Evolutionary conservation across 1,140 invertebrate species (phyloP).

Genomic region (Aphelenchoides besseyi): DNA sequence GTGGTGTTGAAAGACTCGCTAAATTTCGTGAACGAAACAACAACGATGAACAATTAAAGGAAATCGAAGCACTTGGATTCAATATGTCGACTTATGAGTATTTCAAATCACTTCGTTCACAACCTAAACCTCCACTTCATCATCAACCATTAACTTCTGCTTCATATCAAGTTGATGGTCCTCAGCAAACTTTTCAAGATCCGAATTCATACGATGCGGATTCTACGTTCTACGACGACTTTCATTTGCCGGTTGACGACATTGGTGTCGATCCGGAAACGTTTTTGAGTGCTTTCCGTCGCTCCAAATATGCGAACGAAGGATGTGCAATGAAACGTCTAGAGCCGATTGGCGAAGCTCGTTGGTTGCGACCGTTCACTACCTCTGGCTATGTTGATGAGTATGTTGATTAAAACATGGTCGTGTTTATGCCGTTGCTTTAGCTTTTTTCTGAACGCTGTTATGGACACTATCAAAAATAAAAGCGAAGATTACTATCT

Average conservation of each 20-base stretch:
- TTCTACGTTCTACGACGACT: neutral
- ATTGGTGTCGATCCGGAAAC: neutral
- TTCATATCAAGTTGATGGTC: too few species aligned
- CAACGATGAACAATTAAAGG: too few species aligned
- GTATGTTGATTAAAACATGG: neutral
- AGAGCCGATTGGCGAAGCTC: neutral
- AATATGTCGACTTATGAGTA: too few species aligned
- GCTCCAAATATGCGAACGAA: neutral
- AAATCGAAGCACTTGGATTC: too few species aligned
- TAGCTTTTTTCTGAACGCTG: neutral
- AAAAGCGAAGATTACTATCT: neutral
- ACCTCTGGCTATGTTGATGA: neutral
- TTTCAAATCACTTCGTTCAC: too few species aligned
- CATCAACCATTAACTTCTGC: too few species aligned
- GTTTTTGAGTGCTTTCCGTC: neutral
- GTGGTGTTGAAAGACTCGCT: too few species aligned
- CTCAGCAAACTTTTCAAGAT: too few species aligned
- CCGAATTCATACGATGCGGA: neutral
- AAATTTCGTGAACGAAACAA: too few species aligned
- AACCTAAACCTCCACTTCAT: too few species aligned
- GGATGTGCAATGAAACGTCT: neutral
- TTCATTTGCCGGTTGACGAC: slow-evolving; percentile 6
- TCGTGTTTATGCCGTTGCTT: neutral
- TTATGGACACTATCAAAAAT: neutral
- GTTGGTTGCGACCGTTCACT: neutral